A percentile compares a stretch with the other conserved stretches of the same genome.
phyloP scores from a whole-genome alignment of 2,797 vertebrate species.

The Columba guinea region DNA sequence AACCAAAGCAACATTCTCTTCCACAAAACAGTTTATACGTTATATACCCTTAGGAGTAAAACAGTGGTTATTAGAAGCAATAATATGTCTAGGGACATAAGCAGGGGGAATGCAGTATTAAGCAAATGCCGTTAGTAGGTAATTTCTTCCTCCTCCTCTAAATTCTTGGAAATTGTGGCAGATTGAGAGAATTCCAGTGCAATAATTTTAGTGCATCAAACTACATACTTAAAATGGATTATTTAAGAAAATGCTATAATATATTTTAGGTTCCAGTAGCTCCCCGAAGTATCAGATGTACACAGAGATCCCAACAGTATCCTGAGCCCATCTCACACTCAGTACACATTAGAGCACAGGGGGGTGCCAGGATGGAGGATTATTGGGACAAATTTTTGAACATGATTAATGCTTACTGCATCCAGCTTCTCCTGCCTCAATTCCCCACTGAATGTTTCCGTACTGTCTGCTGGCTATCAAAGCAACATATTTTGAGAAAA shows the following conservation, averaged over 20 bases:
- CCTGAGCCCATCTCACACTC: background rate
- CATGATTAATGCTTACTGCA: background rate
- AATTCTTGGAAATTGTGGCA: background rate
- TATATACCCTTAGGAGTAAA: background rate
- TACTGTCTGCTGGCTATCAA: background rate
- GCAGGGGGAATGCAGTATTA: background rate
- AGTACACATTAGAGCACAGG: background rate
- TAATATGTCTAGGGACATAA: background rate
- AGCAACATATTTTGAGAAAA: background rate
- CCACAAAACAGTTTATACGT: background rate
- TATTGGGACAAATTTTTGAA: background rate
- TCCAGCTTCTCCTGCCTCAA: background rate
- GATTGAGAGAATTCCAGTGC: background rate
- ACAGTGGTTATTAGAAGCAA: background rate
- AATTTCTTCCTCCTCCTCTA: background rate
- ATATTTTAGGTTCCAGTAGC: background rate
- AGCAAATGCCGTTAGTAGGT: background rate
- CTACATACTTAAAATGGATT: background rate
- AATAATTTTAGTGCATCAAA: background rate
- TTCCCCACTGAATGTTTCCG: background rate
- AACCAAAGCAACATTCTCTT: background rate
- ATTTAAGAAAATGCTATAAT: background rate
- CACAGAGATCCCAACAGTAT: background rate
- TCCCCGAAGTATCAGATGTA: background rate
- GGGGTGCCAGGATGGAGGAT: background rate